A percentile compares a stretch with the other conserved stretches of the same genome.
phyloP scores from a whole-genome alignment of 2,888 invertebrate genomes.

The Chironomus riparius region DNA sequence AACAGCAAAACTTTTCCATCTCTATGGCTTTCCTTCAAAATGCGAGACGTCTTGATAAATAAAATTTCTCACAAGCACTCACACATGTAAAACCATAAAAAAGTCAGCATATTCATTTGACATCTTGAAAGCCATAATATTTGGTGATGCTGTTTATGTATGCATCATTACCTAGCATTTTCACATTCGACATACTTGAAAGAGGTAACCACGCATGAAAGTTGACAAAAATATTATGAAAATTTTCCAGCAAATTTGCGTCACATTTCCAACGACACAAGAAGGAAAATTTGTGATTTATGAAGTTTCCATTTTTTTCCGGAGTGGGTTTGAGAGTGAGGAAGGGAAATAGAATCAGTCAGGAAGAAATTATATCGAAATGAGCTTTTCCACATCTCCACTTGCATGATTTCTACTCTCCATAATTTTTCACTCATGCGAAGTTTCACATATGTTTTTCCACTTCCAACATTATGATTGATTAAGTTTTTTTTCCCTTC shows the following conservation, averaged over 20 bases:
- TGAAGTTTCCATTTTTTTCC: background rate
- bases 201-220: slow-evolving; percentile 23
- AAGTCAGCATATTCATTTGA: background rate
- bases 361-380: background rate
- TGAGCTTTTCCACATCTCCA: background rate
- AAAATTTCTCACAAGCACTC: too few relatives aligned
- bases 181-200: background rate
- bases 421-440: slow-evolving; percentile 13
- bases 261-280: background rate
- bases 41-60: too few relatives aligned
- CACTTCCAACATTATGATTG: slow-evolving; percentile 11
- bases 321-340: background rate
- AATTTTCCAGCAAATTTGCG: slow-evolving; percentile 18
- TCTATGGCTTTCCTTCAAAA: too few relatives aligned
- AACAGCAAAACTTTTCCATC: too few relatives aligned
- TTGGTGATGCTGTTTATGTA: slow-evolving; percentile 7
- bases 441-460: slow-evolving; percentile 15
- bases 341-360: background rate
- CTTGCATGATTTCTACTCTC: background rate
- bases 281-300: slow-evolving; percentile 5
- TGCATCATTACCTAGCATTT: slow-evolving; percentile 15
- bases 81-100: background rate
- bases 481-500: slow-evolving; percentile 2
- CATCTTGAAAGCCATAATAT: background rate
- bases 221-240: slow-evolving; percentile 22